Evolutionary conservation across 2,888 invertebrate species (phyloP), one percentile per base, ranked within the genome.

Genomic region (Tipula lateralis): DNA sequence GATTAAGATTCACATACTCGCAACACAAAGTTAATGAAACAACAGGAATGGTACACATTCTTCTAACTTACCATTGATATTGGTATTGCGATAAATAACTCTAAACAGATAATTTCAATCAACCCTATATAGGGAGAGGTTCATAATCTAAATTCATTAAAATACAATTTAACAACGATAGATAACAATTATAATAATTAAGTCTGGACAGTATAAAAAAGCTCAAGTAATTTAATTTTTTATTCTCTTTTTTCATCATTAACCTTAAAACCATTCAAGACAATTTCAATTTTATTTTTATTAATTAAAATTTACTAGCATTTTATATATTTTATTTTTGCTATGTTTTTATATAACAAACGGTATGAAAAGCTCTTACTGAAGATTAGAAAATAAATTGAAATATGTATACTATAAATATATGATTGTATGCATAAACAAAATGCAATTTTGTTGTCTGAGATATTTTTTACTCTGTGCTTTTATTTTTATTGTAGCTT

Each of bases 261-360:
- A 24, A 66, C 66, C 66, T 66, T 66, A 19, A 66, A 24, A 66
- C 66, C 66, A 66, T 66, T 66, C 66, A 66, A 66, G 66, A 19
- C 24, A 66, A 66, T 66, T 66, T 66, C 66, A 66, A 66, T 66
- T 66, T 66, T 66, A 66, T 66, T 66, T 66, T 66, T 66, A 66
- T 66, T 66, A 66, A 66, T 66, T 66, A 66, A 66, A 66, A 66
- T 66, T 66, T 66, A 66, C 66, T 66, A 66, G 66, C 19, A n/a
- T 24, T 66, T 16, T 50, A 5, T 16, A 50, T 16, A 16, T 50
- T 50, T 50, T 4, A 16, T 16, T 44, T 66, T 66, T 66, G 66
- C 12, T 66, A 24, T 66, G 2, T 9, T 66, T 66, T 24, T 66
- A 66, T 9, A 66, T 66, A 66, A 66, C 12, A 66, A 66, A 66